These are phyloP conservation scores for Phyllostomus hastatus DNA, from an alignment of 2,113 vertebrate genomes.

Conservation along the genomic window DNA sequence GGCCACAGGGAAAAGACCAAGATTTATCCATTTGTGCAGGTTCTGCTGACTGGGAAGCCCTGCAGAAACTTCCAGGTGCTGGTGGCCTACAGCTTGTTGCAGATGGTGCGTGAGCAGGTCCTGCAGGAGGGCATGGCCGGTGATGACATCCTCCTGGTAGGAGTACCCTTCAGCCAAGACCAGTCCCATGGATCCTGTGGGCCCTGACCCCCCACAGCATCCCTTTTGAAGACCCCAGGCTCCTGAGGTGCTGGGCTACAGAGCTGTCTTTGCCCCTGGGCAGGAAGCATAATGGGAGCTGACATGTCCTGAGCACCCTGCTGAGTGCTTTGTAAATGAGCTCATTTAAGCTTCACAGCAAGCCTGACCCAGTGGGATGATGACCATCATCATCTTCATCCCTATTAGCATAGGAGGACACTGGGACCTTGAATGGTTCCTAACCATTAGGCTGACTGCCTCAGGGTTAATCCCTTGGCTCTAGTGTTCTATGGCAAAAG, in stretches of 20 bases:
- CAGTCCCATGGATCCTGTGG: too few species aligned
- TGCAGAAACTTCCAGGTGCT: constrained; percentile 73
- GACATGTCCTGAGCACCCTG: not conserved
- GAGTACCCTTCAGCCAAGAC: not conserved
- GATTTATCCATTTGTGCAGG: not conserved
- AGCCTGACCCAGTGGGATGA: not conserved
- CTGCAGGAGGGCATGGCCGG: constrained; percentile 56
- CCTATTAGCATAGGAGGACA: not conserved
- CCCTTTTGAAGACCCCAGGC: not conserved
- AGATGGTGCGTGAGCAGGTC: constrained; percentile 62
- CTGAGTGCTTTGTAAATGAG: too few species aligned
- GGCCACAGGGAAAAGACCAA: not conserved
- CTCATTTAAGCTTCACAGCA: not conserved
- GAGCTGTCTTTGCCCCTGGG: too few species aligned
- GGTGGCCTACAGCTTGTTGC: constrained; percentile 75
- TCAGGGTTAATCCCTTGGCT: not conserved
- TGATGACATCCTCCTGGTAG: constrained; percentile 54
- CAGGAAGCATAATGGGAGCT: not conserved
- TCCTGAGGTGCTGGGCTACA: not conserved
- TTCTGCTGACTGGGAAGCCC: constrained; percentile 59
- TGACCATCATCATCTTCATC: not conserved
- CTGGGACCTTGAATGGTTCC: not conserved
- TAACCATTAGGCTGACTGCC: not conserved
- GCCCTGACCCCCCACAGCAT: accelerated
- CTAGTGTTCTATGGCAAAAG: not conserved